A percentile compares a stretch with the other conserved stretches of the same genome.
These are phyloP conservation scores for Phenacoccus solenopsis DNA, from an alignment of 1,140 invertebrate species.

Conservation along the genomic window DNA sequence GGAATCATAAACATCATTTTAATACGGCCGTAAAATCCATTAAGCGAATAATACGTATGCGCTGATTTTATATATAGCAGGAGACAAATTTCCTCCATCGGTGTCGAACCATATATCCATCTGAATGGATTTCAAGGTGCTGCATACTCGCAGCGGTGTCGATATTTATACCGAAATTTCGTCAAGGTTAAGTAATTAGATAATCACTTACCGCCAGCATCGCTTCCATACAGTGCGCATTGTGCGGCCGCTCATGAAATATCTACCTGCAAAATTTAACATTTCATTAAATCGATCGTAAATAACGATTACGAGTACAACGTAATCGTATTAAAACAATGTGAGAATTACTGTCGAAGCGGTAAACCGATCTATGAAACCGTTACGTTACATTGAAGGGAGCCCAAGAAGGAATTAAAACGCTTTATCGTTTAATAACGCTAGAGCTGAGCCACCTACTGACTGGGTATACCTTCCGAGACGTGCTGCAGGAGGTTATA, in stretches of 20 bases:
- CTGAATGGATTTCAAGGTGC: neutral
- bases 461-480: too few relatives aligned
- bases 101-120: neutral
- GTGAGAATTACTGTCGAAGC: neutral
- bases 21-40: constrained; percentile 9
- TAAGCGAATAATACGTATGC: constrained; percentile 4
- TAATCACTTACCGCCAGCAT: neutral
- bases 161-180: too few relatives aligned
- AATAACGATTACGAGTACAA: neutral
- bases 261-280: neutral
- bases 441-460: too few relatives aligned
- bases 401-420: too few relatives aligned
- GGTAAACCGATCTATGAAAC: neutral
- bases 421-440: too few relatives aligned
- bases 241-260: neutral
- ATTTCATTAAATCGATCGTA: neutral
- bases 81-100: constrained; percentile 5
- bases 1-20: constrained; percentile 16
- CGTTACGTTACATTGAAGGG: too few relatives aligned
- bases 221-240: neutral
- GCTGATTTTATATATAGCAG: neutral
- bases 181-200: neutral
- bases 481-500: too few relatives aligned
- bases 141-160: too few relatives aligned
- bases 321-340: neutral